Conservation (phyloP, 1,140 invertebrate genomes). For the Danaus plexippus region DNA sequence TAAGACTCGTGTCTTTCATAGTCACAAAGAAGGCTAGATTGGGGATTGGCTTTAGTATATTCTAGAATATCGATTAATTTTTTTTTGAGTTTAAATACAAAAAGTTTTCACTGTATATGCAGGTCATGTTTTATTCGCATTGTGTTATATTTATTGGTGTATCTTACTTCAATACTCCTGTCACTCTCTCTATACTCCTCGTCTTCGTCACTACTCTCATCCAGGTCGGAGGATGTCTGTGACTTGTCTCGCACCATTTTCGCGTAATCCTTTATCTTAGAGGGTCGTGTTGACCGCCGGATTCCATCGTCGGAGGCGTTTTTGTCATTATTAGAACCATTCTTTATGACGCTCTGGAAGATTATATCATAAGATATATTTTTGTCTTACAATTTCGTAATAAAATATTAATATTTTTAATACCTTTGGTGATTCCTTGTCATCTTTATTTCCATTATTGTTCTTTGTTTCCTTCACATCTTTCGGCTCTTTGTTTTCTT, state of each 20-base stretch:
- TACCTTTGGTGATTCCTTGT: conserved; percentile 36
- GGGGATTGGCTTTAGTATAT: no score
- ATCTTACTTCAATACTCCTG: conserved; percentile 30
- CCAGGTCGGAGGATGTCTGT: conserved; percentile 34
- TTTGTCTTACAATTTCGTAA: not conserved
- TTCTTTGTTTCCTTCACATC: conserved; percentile 36
- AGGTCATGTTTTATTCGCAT: no score
- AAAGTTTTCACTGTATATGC: no score
- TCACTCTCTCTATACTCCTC: conserved; percentile 44
- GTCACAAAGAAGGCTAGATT: no score
- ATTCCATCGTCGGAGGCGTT: conserved; percentile 35
- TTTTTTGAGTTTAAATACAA: no score
- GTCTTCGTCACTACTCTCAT: conserved; percentile 40
- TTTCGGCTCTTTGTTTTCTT: conserved; percentile 61
- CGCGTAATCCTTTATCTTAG: conserved; percentile 66
- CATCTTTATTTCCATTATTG: conserved; percentile 36
- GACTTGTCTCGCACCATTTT: conserved; percentile 59
- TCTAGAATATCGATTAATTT: no score
- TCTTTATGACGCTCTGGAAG: conserved; percentile 47
- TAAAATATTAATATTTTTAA: conserved; percentile 7
- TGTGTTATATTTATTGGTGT: no score
- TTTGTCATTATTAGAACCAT: conserved; percentile 38
- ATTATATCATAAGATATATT: not conserved
- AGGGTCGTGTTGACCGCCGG: conserved; percentile 57
- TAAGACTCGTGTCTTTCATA: no score